Percentiles rank a stretch among this genome's conserved stretches.
Conservation (phyloP, 1,140 invertebrate genomes). For the Caenorhabditis briggsae region DNA sequence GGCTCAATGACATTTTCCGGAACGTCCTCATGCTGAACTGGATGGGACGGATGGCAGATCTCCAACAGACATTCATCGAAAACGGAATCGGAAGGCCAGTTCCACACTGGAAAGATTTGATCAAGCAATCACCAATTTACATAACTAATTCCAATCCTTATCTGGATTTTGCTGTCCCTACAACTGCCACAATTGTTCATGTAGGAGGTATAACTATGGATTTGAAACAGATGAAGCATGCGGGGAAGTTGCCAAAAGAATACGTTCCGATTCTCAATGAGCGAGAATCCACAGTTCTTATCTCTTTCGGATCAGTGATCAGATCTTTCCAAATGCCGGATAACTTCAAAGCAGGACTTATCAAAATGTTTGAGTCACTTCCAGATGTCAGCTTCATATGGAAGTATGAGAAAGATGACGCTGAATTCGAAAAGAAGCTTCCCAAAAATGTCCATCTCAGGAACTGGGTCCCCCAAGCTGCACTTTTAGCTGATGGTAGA, state of each 20-base stretch:
- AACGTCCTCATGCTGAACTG: neutral
- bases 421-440: slow-evolving; percentile 78
- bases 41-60: neutral
- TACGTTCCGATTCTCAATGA: slow-evolving; percentile 28
- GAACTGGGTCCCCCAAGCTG: slow-evolving; percentile 67
- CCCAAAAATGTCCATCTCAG: slow-evolving; percentile 63
- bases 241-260: slow-evolving; percentile 45
- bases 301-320: slow-evolving; percentile 65
- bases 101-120: slow-evolving; percentile 37
- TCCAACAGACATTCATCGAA: neutral
- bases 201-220: slow-evolving; percentile 65
- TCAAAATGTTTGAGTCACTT: slow-evolving; percentile 46
- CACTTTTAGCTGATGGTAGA: slow-evolving; percentile 56
- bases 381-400: slow-evolving; percentile 62
- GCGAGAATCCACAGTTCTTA: slow-evolving; percentile 55
- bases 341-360: neutral
- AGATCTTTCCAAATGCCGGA: slow-evolving; percentile 51
- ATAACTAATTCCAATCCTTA: slow-evolving; percentile 55
- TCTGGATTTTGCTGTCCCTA: slow-evolving; percentile 56
- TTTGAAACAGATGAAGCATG: slow-evolving; percentile 59
- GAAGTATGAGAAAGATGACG: slow-evolving; percentile 75
- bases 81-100: neutral
- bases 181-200: slow-evolving; percentile 28
- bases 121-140: neutral
- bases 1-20: slow-evolving; percentile 16